A percentile compares a stretch with the other conserved stretches of the same genome.
Evolutionary conservation across 1,140 invertebrate genomes (phyloP).

Genomic region (Tribolium madens): DNA sequence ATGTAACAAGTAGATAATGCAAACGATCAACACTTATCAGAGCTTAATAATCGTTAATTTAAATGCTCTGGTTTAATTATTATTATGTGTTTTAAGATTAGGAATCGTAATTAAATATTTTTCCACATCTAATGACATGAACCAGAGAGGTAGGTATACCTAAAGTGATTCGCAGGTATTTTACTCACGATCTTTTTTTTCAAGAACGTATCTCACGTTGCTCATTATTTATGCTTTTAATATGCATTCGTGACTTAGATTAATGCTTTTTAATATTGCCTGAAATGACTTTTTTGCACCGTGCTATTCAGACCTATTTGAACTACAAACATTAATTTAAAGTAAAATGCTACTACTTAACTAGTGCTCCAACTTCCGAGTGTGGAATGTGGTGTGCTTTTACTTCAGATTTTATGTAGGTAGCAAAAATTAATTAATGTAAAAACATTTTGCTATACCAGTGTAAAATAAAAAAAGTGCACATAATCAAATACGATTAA

Average conservation of each 20-base stretch:
- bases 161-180: neutral
- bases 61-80: neutral
- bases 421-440: too few relatives aligned
- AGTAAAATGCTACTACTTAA: too few relatives aligned
- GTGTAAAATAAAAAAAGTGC: too few relatives aligned
- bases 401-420: too few relatives aligned
- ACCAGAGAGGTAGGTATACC: too few relatives aligned
- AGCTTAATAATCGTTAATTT: constrained; percentile 1
- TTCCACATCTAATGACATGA: neutral
- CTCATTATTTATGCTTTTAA: constrained; percentile 22
- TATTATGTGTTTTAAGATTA: neutral
- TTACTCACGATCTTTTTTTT: constrained; percentile 4
- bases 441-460: too few relatives aligned
- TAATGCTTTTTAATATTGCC: constrained; percentile 21
- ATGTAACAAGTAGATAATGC: neutral
- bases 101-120: neutral
- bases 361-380: too few relatives aligned
- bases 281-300: neutral
- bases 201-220: constrained; percentile 26
- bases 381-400: too few relatives aligned
- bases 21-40: neutral
- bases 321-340: too few relatives aligned
- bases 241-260: constrained; percentile 30
- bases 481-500: too few relatives aligned
- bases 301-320: too few relatives aligned